Percentiles rank a stretch among this genome's conserved stretches.
Conservation (phyloP, 53 echinoderm and acorn worm species). For the Astropecten irregularis region DNA sequence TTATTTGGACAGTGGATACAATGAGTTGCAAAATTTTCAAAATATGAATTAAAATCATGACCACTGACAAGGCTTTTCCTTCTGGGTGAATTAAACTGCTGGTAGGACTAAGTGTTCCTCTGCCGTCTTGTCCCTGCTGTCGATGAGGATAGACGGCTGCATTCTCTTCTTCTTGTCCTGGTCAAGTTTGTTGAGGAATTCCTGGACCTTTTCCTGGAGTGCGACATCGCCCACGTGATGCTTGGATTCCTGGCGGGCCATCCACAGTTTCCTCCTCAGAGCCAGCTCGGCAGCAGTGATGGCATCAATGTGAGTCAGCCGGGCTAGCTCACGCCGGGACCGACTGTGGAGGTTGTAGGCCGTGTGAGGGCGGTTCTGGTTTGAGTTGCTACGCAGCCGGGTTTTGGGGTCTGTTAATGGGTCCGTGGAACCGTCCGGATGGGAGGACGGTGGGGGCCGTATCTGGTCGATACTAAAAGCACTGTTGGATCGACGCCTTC, state of each 20-base stretch:
- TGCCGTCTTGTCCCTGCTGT: neutral
- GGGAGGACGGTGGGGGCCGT: neutral
- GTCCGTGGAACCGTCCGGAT: neutral
- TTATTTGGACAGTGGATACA: too few relatives aligned
- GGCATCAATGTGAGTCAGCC: slow-evolving; percentile 64
- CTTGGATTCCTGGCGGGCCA: slow-evolving; percentile 18
- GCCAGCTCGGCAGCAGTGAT: slow-evolving; percentile 54
- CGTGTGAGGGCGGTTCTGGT: slow-evolving; percentile 43
- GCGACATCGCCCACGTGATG: neutral
- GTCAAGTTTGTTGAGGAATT: slow-evolving; percentile 59
- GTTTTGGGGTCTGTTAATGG: neutral
- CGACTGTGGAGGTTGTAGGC: neutral
- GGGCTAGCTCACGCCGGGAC: slow-evolving; percentile 59
- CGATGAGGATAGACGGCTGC: slow-evolving; percentile 5
- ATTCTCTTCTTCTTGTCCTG: slow-evolving; percentile 35
- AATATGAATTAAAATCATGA: too few relatives aligned
- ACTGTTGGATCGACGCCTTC: slow-evolving; percentile 8
- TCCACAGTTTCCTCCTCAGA: slow-evolving; percentile 47
- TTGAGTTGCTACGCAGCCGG: slow-evolving; percentile 14
- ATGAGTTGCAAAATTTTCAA: too few relatives aligned
- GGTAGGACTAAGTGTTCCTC: slow-evolving; percentile 33
- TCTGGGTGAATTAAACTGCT: too few relatives aligned
- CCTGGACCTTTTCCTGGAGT: slow-evolving; percentile 20
- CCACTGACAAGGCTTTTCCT: too few relatives aligned
- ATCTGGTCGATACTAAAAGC: slow-evolving; percentile 15